Evolutionary conservation across 2,113 vertebrate species (phyloP), one percentile per base, ranked within the genome.

Genomic region (Puffinus mauretanicus): DNA sequence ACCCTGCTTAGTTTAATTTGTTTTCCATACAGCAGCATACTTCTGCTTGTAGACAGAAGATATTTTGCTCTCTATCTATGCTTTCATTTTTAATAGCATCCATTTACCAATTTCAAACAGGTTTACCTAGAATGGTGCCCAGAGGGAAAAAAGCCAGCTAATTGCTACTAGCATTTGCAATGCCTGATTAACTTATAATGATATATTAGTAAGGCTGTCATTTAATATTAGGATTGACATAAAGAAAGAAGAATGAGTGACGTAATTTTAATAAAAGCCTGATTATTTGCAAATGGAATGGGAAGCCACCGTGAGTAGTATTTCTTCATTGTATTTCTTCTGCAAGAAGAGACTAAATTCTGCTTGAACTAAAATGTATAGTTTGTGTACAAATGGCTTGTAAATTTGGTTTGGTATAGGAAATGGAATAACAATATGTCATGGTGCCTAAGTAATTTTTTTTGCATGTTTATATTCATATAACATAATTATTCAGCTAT

Each of bases 211-310:
- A 92, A 92, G 80, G 5, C 21, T 25, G 30, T 80, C 7, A 55
- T 93, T 96, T 95, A 90, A 73, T 62, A 49, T 93, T 88, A 92
- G 13, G 24, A 47, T 62, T 88, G 87, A 64, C 29, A 71, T 60
- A 77, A 52, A 88, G 62, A 91, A 82, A 55, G 65, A 81, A 88
- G 9, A 71, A 14, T 61, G 11, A 36, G 5, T 80, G 76, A 91
- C 0, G 3, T 89, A 83, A 82, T 83, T 88, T 94, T 91, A 94
- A 85, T 95, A 93, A 89, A 91, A 89, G 57, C 7, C 32, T 81
- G 19, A 55, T 88, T 92, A 88, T 83, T 86, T 94, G 38, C 36
- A 90, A 85, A 51, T 61, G 22, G 26, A 77, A 82, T 49, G 16
- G 25, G 20, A 90, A 27, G 16, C 57, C 13, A 72, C 24, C 9